Base-by-base conservation (phyloP, 2,888 invertebrate genomes). In the Branchipolynoe longqiensis region DNA sequence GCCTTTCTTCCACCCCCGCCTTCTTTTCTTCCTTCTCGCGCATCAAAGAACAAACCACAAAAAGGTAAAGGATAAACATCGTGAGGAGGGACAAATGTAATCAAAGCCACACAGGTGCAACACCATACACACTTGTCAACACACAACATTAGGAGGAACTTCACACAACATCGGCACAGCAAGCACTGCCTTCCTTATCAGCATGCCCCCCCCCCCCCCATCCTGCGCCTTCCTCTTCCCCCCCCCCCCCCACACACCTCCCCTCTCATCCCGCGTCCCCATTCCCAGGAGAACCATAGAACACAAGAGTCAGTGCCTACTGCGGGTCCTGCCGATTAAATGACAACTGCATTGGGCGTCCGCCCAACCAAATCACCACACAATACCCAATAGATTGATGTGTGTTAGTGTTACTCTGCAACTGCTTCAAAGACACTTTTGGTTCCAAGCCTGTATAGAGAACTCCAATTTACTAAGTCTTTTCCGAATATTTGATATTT, bases 351-450 rank as follows among this genome's bases (percentile, higher is more conserved):
- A 22, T 22, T 18, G 18, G 69, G 12, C 33, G 36, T 3, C 36
- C 36, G 69, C 69, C 38, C 69, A 33, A 36, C 69, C 69, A 14
- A 69, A 69, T 69, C 69, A 69, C 36, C 36, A 14, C 8, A 38
- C 33, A 62, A 69, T 38, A 59, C 69, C 38, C 69, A 69, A 69
- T 69, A 36, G 69, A 69, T 69, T 69, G 22, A 69, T 38, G 12
- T 69, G 69, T 69, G n/a, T n/a, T n/a, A n/a, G n/a, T n/a, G n/a
- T n/a, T n/a, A n/a, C n/a, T n/a, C n/a, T 38, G 6, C 69, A 33
- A 69, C 33, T 69, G 38, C 69, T 69, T 69, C 69, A 69, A 69
- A 69, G 69, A 18, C 69, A 33, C 36, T 38, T 69, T 69, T 69
- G 69, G 22, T 69, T 69, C 22, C 69, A 36, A 33, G 69, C 69